These are phyloP conservation scores for Diadegma fenestrale DNA, from an alignment of 2,888 invertebrate genomes.

Conservation along the genomic window DNA sequence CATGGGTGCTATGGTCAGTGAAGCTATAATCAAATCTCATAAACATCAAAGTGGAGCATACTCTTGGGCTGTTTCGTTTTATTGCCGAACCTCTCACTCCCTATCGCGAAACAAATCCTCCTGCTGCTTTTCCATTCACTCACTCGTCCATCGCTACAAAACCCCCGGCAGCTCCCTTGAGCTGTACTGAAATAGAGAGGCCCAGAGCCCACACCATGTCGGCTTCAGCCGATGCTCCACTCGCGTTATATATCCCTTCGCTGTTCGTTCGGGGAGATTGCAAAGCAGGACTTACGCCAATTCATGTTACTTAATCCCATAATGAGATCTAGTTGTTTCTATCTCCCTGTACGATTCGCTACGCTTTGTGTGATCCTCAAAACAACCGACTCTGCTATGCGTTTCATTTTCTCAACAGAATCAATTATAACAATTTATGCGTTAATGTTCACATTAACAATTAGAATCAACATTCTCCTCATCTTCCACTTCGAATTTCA, in stretches of 20 bases:
- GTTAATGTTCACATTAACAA: neutral
- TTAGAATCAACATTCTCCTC: too few relatives aligned
- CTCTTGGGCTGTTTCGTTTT: slow-evolving; percentile 54
- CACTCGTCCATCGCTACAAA: slow-evolving; percentile 32
- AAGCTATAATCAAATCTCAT: slow-evolving; percentile 77
- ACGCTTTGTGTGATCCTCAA: neutral
- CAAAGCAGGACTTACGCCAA: slow-evolving; percentile 46
- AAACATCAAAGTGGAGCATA: slow-evolving; percentile 76
- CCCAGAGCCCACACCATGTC: slow-evolving; percentile 32
- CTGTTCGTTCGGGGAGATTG: slow-evolving; percentile 42
- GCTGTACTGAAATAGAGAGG: slow-evolving; percentile 57
- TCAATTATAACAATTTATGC: neutral
- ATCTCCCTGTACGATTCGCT: slow-evolving; percentile 38
- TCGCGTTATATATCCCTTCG: slow-evolving; percentile 19
- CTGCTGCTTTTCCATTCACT: slow-evolving; percentile 12
- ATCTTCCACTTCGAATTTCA: too few relatives aligned
- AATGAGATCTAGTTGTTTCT: slow-evolving; percentile 40
- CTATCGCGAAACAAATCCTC: slow-evolving; percentile 39
- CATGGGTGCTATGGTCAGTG: slow-evolving; percentile 45
- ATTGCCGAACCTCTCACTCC: slow-evolving; percentile 37
- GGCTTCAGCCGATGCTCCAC: slow-evolving; percentile 31
- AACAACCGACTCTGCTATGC: slow-evolving; percentile 15
- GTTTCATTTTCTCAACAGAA: slow-evolving; percentile 4
- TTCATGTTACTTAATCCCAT: slow-evolving; percentile 53
- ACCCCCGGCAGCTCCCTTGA: slow-evolving; percentile 62